Conservation (phyloP, 1,140 invertebrate genomes). For the Drosophila leontia region DNA sequence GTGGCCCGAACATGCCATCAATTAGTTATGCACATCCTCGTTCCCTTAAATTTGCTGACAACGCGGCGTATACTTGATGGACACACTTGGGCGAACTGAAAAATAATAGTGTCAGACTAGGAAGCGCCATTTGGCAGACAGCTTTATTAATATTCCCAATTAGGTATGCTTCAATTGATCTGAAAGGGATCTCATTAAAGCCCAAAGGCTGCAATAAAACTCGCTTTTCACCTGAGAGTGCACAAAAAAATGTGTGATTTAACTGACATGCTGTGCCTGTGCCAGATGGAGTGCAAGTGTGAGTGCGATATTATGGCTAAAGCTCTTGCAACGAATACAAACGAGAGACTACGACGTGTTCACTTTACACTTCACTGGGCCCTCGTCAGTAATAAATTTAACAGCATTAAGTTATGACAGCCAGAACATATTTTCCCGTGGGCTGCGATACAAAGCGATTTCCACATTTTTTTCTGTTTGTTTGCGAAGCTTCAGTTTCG, state of each 20-base stretch:
- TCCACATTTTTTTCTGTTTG: conserved; percentile 13
- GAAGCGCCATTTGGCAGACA: neutral
- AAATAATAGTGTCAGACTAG: neutral
- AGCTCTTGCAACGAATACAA: conserved; percentile 47
- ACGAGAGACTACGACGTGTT: conserved; percentile 33
- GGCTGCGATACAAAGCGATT: conserved; percentile 45
- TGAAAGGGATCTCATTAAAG: conserved; percentile 4
- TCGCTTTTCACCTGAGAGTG: conserved; percentile 15
- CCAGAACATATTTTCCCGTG: conserved; percentile 40
- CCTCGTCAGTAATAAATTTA: conserved; percentile 46
- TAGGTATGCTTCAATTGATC: neutral
- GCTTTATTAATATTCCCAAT: neutral
- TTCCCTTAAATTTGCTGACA: conserved; percentile 16
- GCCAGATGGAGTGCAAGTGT: conserved; percentile 12
- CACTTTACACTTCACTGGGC: conserved; percentile 27
- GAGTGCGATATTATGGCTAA: conserved; percentile 43
- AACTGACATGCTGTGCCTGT: conserved; percentile 34
- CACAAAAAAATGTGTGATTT: conserved; percentile 28
- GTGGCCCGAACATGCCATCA: conserved; percentile 19
- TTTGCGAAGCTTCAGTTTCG: conserved; percentile 36
- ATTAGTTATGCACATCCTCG: conserved; percentile 32
- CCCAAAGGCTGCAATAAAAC: neutral
- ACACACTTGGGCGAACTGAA: neutral
- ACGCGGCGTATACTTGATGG: conserved; percentile 56
- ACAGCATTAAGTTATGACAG: conserved; percentile 65